A percentile compares a stretch with the other conserved stretches of the same genome.
Conservation (phyloP, 2,113 vertebrate genomes). For the Chrysochloris asiatica region DNA sequence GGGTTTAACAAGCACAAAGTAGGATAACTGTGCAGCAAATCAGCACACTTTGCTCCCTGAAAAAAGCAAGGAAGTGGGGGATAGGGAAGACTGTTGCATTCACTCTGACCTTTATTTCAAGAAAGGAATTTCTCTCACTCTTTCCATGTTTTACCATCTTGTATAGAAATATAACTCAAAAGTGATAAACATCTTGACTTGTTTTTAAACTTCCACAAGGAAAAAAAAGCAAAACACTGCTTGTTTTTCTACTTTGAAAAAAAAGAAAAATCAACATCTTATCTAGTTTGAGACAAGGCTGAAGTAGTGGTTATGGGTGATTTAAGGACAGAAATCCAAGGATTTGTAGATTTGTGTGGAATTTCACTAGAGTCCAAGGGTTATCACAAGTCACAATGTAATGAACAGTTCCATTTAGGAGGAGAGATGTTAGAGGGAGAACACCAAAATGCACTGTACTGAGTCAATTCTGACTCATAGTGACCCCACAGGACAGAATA, state of each 20-base stretch:
- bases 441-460: too few species aligned
- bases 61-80: too few species aligned
- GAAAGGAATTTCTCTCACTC: not conserved
- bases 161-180: not conserved
- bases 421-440: not conserved
- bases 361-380: not conserved
- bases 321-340: not conserved
- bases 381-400: not conserved
- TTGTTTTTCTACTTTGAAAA: slow-evolving; percentile 12
- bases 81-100: not conserved
- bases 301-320: not conserved
- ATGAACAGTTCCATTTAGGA: not conserved
- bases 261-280: not conserved
- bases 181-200: not conserved
- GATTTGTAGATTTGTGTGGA: not conserved
- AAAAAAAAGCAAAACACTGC: not conserved
- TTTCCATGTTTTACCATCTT: not conserved
- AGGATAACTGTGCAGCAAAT: not conserved
- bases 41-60: not conserved
- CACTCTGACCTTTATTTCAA: not conserved
- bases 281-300: not conserved
- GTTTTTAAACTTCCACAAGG: slow-evolving; percentile 17
- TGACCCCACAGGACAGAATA: too few species aligned
- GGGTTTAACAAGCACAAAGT: not conserved
- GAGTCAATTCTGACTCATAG: too few species aligned